A percentile compares a stretch with the other conserved stretches of the same genome.
Evolutionary conservation across 1,140 invertebrate genomes (phyloP).

Genomic region (Caenorhabditis brenneri): DNA sequence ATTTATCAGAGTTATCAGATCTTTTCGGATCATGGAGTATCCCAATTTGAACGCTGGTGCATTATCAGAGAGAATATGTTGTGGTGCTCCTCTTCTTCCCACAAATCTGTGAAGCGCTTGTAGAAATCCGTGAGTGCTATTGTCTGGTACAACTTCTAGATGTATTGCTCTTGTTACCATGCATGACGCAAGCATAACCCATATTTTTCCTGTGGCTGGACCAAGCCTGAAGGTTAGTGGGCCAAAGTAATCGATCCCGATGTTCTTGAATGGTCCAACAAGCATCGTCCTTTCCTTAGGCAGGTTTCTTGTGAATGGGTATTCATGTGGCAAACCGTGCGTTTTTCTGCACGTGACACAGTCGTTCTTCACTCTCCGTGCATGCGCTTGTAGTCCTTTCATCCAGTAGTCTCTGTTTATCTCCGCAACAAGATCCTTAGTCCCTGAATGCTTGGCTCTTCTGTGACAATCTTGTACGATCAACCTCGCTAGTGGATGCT

Average conservation of each 20-base stretch:
- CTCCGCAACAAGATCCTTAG: neutral
- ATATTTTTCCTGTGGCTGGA: neutral
- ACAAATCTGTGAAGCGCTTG: neutral
- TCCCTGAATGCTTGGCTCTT: neutral
- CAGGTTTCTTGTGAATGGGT: neutral
- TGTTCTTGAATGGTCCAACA: neutral
- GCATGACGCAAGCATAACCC: slow-evolving; percentile 6
- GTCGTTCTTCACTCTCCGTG: neutral
- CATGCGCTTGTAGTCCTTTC: neutral
- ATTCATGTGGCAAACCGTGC: neutral
- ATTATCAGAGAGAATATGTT: slow-evolving; percentile 20
- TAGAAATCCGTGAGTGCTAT: neutral
- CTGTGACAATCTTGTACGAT: neutral
- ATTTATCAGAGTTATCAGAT: neutral
- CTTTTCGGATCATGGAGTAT: neutral
- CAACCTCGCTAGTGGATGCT: neutral
- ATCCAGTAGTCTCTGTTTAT: neutral
- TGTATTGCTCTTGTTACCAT: slow-evolving; percentile 5
- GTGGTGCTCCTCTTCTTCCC: slow-evolving; percentile 2
- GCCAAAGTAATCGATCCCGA: slow-evolving; percentile 45
- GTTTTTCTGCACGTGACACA: neutral
- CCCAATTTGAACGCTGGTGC: slow-evolving; percentile 24
- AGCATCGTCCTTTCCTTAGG: neutral
- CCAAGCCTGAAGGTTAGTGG: neutral
- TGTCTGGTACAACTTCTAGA: neutral